Conservation (phyloP, 2,797 vertebrate genomes). For the Sternarchorhynchus goeldii region DNA sequence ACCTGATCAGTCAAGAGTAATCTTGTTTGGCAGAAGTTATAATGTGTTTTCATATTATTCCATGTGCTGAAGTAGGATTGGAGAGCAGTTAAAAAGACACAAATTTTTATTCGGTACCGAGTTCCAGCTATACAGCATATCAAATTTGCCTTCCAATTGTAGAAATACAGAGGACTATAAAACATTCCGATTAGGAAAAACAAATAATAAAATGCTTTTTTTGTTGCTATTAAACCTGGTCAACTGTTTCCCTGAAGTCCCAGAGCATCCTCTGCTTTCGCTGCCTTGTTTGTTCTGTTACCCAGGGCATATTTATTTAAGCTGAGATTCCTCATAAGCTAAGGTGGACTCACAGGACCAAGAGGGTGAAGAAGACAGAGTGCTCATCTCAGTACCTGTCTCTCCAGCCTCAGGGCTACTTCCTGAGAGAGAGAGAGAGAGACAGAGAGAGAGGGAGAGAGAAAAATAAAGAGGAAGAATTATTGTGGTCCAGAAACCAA, state of each 20-base stretch:
- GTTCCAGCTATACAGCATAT: slow-evolving; percentile 16
- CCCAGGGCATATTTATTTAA: slow-evolving; percentile 61
- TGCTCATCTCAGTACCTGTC: slow-evolving; percentile 58
- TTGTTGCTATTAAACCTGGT: slow-evolving; percentile 22
- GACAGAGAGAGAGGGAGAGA: slow-evolving; percentile 27
- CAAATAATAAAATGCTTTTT: neutral
- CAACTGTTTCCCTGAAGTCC: slow-evolving; percentile 24
- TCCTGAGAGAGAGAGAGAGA: slow-evolving; percentile 29
- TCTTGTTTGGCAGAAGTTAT: slow-evolving; percentile 54
- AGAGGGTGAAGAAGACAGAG: slow-evolving; percentile 46
- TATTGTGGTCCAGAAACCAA: too few species aligned
- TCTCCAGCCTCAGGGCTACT: slow-evolving; percentile 51
- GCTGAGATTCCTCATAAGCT: slow-evolving; percentile 57
- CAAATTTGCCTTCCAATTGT: slow-evolving; percentile 20
- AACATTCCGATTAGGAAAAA: neutral
- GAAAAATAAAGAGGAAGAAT: neutral
- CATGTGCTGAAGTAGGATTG: slow-evolving; percentile 48
- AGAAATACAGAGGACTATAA: slow-evolving; percentile 29
- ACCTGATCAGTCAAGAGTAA: slow-evolving; percentile 54
- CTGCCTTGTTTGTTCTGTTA: slow-evolving; percentile 51
- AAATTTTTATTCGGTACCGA: slow-evolving; percentile 5
- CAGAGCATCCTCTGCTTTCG: slow-evolving; percentile 12
- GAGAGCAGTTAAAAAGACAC: slow-evolving; percentile 33
- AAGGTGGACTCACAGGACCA: slow-evolving; percentile 58
- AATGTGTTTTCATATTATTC: slow-evolving; percentile 55